Evolutionary conservation across 2,888 invertebrate genomes (phyloP).

Genomic region (Tipula helvola): DNA sequence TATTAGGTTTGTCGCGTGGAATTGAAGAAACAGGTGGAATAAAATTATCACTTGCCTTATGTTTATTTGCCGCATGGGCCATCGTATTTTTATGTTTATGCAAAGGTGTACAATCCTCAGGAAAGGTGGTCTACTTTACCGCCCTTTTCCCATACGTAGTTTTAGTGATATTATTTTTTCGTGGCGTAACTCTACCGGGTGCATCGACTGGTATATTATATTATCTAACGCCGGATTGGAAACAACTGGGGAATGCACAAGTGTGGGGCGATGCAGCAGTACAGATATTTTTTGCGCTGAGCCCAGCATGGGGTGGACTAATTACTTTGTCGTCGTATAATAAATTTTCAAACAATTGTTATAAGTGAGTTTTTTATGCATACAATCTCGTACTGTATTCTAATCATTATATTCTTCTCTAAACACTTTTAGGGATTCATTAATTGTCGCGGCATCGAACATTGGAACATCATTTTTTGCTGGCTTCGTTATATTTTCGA

Average conservation of each 20-base stretch:
- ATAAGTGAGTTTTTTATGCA: conserved; percentile 40
- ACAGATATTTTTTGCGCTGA: conserved; percentile 77
- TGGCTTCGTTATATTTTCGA: conserved; percentile 67
- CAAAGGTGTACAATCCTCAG: conserved; percentile 68
- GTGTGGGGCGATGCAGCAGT: conserved; percentile 74
- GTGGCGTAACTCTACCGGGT: conserved; percentile 68
- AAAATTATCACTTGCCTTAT: conserved; percentile 55
- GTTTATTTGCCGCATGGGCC: conserved; percentile 64
- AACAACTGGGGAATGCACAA: conserved; percentile 57
- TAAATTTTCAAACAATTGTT: conserved; percentile 71
- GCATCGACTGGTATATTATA: conserved; percentile 64
- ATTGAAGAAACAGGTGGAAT: conserved; percentile 58
- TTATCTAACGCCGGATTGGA: conserved; percentile 68
- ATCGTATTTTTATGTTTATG: conserved; percentile 66
- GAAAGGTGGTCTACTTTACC: conserved; percentile 68
- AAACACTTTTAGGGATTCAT: conserved; percentile 44
- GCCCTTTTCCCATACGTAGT: conserved; percentile 66
- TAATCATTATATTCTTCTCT: conserved; percentile 20
- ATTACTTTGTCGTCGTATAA: conserved; percentile 78
- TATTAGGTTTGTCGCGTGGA: conserved; percentile 47
- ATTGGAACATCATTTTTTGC: conserved; percentile 70
- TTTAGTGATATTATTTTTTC: conserved; percentile 59
- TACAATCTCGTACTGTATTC: neutral
- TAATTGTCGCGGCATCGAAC: conserved; percentile 65
- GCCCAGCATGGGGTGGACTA: conserved; percentile 77